A percentile compares a stretch with the other conserved stretches of the same genome.
These are phyloP conservation scores for Onchidella celtica DNA, from an alignment of 2,888 invertebrate species.

Conservation along the genomic window DNA sequence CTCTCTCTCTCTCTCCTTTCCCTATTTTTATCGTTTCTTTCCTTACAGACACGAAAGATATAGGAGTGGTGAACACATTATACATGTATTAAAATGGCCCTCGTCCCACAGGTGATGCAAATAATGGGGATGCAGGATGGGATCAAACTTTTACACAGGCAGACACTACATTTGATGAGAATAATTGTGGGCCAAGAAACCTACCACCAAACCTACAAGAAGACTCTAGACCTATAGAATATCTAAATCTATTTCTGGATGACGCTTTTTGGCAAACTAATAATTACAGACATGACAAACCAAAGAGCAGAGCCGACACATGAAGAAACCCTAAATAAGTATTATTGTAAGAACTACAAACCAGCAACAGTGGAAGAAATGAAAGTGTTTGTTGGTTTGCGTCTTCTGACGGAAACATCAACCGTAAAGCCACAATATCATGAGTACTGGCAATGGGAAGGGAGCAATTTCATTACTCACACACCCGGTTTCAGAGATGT, in stretches of 20 bases:
- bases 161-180: background rate
- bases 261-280: conserved; percentile 29
- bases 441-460: conserved; percentile 42
- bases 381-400: conserved; percentile 49
- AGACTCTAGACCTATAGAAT: conserved; percentile 25
- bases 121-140: background rate
- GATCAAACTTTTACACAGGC: background rate
- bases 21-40: no score
- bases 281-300: conserved; percentile 9
- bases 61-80: no score
- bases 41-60: no score
- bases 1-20: no score
- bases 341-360: conserved; percentile 38
- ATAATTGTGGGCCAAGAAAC: conserved; percentile 33
- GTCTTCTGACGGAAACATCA: conserved; percentile 47
- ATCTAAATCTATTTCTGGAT: conserved; percentile 32
- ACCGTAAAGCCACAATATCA: conserved; percentile 42
- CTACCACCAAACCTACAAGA: conserved; percentile 19
- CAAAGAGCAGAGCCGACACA: conserved; percentile 12
- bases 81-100: no score
- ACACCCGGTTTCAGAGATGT: conserved; percentile 52
- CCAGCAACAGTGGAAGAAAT: conserved; percentile 32
- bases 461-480: conserved; percentile 38
- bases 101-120: background rate
- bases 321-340: conserved; percentile 23